A percentile compares a stretch with the other conserved stretches of the same genome.
Conservation (phyloP, 53 echinoderm and acorn worm genomes). For the Crossaster papposus region DNA sequence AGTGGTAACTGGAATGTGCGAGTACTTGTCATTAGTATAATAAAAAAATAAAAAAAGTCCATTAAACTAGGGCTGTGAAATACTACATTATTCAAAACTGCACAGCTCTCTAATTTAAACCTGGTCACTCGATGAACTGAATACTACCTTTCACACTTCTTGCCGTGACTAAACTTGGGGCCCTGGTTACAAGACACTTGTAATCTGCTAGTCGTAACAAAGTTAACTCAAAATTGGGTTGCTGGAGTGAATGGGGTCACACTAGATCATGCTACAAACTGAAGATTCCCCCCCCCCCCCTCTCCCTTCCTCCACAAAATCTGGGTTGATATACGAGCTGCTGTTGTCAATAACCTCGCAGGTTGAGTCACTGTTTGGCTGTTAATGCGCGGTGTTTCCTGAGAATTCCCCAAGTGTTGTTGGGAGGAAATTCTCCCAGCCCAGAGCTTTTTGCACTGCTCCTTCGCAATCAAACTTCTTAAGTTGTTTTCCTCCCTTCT, state of each 20-base stretch:
- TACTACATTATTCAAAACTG: no score
- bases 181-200: no score
- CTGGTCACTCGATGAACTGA: no score
- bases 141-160: no score
- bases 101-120: no score
- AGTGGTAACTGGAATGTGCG: no score
- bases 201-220: background rate
- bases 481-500: background rate
- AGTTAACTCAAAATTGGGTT: background rate
- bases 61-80: no score
- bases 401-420: slow-evolving; percentile 62
- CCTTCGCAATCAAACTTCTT: slow-evolving; percentile 10
- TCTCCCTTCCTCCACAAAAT: background rate
- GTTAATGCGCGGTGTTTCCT: slow-evolving; percentile 59
- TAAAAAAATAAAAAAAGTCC: no score
- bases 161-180: no score
- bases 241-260: slow-evolving; percentile 17
- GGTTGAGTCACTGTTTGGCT: slow-evolving; percentile 59
- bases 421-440: slow-evolving; percentile 51
- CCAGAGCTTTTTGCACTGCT: slow-evolving; percentile 44
- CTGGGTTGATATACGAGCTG: slow-evolving; percentile 57
- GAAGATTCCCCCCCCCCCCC: background rate
- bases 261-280: slow-evolving; percentile 44
- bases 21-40: no score
- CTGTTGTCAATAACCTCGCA: slow-evolving; percentile 51